A percentile compares a stretch with the other conserved stretches of the same genome.
phyloP scores from a whole-genome alignment of 2,797 vertebrate genomes.

The Bovichtus diacanthus region DNA sequence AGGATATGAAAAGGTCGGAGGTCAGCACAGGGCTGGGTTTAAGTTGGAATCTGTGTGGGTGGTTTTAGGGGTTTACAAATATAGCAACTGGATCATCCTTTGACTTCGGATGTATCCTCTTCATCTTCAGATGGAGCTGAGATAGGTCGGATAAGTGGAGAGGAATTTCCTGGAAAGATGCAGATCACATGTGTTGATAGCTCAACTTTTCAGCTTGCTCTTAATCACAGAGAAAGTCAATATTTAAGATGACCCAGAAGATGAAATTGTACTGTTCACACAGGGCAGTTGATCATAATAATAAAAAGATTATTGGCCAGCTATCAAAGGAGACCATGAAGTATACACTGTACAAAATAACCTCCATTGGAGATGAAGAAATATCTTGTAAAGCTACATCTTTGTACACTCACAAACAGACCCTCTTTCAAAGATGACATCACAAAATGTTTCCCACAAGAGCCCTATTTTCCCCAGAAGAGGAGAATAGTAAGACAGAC shows the following conservation, averaged over 20 bases:
- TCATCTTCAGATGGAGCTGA: constrained; percentile 48
- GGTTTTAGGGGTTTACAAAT: constrained; percentile 42
- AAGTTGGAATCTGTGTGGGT: constrained; percentile 40
- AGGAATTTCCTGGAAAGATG: constrained; percentile 61
- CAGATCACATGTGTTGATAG: constrained; percentile 39
- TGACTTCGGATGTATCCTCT: constrained; percentile 40
- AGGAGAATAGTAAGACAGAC: constrained; percentile 24
- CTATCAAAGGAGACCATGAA: constrained; percentile 47
- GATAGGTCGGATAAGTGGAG: constrained; percentile 7
- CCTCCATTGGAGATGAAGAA: neutral
- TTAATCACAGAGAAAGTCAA: neutral
- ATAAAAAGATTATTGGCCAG: constrained; percentile 39
- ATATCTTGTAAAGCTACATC: neutral
- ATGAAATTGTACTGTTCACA: constrained; percentile 41
- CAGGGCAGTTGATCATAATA: constrained; percentile 36
- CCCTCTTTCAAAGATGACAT: constrained; percentile 31
- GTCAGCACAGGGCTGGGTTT: constrained; percentile 33
- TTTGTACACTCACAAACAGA: neutral
- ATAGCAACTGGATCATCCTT: constrained; percentile 38
- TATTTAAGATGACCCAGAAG: constrained; percentile 53
- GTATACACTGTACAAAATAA: constrained; percentile 25
- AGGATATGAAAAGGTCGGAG: constrained; percentile 64
- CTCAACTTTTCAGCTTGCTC: constrained; percentile 1
- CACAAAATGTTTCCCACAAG: constrained; percentile 50
- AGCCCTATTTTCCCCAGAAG: constrained; percentile 18